Conservation (phyloP, 2,113 vertebrate genomes). For the Gopherus evgoodei region DNA sequence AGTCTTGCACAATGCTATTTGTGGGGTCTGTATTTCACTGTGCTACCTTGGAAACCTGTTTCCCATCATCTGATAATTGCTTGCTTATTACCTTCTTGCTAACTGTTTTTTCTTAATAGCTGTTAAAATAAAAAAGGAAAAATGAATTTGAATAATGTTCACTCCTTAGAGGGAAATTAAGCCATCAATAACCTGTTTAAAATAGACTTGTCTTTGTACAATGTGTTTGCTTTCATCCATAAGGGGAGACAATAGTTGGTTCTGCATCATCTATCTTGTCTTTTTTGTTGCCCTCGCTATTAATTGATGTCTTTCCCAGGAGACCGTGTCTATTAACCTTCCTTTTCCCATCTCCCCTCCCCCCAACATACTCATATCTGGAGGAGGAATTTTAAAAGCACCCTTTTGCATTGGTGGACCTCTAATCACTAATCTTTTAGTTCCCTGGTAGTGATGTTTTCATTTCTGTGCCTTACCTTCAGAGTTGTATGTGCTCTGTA, state of each 20-base stretch:
- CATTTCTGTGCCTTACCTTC: constrained; percentile 13
- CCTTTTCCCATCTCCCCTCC: neutral
- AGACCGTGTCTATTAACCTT: constrained; percentile 51
- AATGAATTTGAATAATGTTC: constrained; percentile 11
- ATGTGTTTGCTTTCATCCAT: neutral
- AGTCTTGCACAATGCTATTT: neutral
- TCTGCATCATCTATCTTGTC: constrained; percentile 50
- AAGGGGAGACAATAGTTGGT: constrained; percentile 37
- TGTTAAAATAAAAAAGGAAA: constrained; percentile 35
- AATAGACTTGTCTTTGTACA: constrained; percentile 35
- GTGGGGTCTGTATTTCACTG: rapidly evolving
- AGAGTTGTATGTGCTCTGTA: neutral
- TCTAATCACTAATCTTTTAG: neutral
- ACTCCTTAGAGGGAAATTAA: constrained; percentile 54
- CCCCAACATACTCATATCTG: neutral
- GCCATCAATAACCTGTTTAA: neutral
- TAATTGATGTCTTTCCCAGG: constrained; percentile 68
- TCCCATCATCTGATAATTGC: constrained; percentile 49
- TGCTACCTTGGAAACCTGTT: neutral
- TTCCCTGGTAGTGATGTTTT: neutral
- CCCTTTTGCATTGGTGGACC: neutral
- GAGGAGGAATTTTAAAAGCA: neutral
- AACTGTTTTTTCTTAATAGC: constrained; percentile 55
- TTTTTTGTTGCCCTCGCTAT: constrained; percentile 59
- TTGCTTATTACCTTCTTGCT: constrained; percentile 44